A percentile compares a stretch with the other conserved stretches of the same genome.
phyloP scores from a whole-genome alignment of 2,888 invertebrate species.

The Meiosimyza platycephala region DNA sequence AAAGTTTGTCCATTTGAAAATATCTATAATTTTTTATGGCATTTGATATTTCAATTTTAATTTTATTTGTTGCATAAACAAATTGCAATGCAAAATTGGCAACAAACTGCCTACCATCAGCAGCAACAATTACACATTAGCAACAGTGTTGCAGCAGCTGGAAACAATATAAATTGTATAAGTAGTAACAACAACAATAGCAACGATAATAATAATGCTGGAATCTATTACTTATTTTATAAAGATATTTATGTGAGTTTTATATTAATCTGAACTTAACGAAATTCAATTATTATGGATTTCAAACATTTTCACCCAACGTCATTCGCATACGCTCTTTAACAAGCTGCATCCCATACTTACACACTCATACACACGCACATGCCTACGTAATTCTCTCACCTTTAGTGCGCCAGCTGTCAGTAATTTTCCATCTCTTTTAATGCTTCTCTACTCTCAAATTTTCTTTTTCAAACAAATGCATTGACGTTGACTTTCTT shows the following conservation, averaged over 20 bases:
- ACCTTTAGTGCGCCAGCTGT: conserved; percentile 16
- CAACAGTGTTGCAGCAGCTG: conserved; percentile 51
- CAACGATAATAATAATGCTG: conserved; percentile 50
- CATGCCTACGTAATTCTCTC: no score
- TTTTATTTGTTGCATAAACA: conserved; percentile 20
- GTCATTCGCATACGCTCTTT: background rate
- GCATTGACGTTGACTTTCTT: background rate
- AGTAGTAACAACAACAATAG: conserved; percentile 40
- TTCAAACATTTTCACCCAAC: background rate
- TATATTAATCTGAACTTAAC: background rate
- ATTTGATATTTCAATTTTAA: conserved; percentile 7
- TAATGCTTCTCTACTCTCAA: background rate
- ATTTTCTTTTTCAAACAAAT: conserved; percentile 1
- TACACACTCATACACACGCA: background rate
- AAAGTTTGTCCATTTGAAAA: no score
- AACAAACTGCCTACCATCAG: conserved; percentile 50
- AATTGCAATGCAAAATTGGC: conserved; percentile 62
- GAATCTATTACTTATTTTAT: conserved; percentile 64
- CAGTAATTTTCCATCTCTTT: conserved; percentile 17
- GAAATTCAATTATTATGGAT: background rate
- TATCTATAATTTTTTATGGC: no score
- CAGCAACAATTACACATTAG: conserved; percentile 34
- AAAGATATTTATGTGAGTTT: conserved; percentile 65
- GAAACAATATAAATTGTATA: conserved; percentile 35
- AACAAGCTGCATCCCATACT: background rate